Evolutionary conservation across 92 coral and sea anemone species (phyloP).

Genomic region (Palythoa grandis): DNA sequence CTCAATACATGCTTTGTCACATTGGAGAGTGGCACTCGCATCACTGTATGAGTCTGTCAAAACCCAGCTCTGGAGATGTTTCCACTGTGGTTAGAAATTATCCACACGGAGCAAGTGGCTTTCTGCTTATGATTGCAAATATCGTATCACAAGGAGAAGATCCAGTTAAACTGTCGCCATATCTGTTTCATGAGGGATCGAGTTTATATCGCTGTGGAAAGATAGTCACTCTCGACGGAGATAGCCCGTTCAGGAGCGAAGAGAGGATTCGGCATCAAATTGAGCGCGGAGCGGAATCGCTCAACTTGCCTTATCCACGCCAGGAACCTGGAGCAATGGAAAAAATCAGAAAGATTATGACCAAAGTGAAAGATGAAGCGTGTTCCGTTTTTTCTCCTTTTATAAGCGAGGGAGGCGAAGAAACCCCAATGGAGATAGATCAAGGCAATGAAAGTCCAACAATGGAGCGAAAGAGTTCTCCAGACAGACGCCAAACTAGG

Average conservation of each 20-base stretch:
- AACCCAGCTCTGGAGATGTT: slow-evolving; percentile 82
- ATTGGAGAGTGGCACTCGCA: slow-evolving; percentile 98
- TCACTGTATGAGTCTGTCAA: slow-evolving; percentile 64
- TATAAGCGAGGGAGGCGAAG: neutral
- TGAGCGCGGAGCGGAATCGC: neutral
- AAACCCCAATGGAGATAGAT: slow-evolving; percentile 22
- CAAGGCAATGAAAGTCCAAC: neutral
- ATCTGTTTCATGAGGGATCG: neutral
- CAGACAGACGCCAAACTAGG: slow-evolving; percentile 3
- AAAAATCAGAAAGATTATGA: neutral
- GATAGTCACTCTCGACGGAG: neutral
- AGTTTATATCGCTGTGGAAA: neutral
- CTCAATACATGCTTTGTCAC: slow-evolving; percentile 77
- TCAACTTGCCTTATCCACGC: neutral
- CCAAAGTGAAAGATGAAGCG: neutral
- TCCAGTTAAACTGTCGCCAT: slow-evolving; percentile 28
- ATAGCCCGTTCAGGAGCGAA: neutral
- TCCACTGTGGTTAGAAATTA: slow-evolving; percentile 69
- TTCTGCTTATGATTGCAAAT: slow-evolving; percentile 82
- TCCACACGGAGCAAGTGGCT: slow-evolving; percentile 76
- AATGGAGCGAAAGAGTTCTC: neutral
- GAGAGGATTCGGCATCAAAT: neutral
- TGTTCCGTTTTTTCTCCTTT: neutral
- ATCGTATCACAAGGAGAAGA: slow-evolving; percentile 31
- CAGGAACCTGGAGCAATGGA: neutral